Evolutionary conservation across 2,888 invertebrate genomes (phyloP).

Genomic region (Cephus nigrinus): DNA sequence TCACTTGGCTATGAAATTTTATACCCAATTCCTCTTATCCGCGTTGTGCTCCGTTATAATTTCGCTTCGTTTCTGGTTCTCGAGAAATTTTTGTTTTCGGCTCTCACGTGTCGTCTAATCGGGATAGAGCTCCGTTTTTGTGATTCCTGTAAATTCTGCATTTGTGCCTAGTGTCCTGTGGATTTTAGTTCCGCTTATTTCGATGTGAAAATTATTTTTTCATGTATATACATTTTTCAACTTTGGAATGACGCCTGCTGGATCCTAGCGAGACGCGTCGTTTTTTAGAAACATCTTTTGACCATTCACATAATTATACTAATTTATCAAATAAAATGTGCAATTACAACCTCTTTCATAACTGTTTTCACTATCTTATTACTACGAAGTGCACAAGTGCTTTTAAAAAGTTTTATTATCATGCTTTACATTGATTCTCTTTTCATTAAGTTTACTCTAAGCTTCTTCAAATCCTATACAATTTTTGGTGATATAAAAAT

Average conservation of each 20-base stretch:
- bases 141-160: not conserved
- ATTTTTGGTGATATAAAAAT: too few species aligned
- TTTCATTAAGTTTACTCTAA: too few species aligned
- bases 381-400: not conserved
- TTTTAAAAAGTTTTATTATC: too few species aligned
- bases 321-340: not conserved
- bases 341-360: not conserved
- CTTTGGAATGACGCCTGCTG: not conserved
- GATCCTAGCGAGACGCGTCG: not conserved
- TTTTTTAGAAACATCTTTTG: not conserved
- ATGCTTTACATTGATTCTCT: too few species aligned
- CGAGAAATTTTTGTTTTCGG: not conserved
- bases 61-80: not conserved
- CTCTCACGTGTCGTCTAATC: not conserved
- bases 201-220: not conserved
- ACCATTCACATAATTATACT: not conserved
- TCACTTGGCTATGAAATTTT: not conserved
- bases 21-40: not conserved
- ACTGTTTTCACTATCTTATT: not conserved
- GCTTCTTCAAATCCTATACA: too few species aligned
- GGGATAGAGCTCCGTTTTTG: constrained; percentile 1
- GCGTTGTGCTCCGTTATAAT: not conserved
- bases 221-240: not conserved
- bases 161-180: not conserved
- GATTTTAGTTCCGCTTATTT: not conserved